A percentile compares a stretch with the other conserved stretches of the same genome.
Evolutionary conservation across 2,797 vertebrate genomes (phyloP).

Genomic region (Anisognathus igniventris): DNA sequence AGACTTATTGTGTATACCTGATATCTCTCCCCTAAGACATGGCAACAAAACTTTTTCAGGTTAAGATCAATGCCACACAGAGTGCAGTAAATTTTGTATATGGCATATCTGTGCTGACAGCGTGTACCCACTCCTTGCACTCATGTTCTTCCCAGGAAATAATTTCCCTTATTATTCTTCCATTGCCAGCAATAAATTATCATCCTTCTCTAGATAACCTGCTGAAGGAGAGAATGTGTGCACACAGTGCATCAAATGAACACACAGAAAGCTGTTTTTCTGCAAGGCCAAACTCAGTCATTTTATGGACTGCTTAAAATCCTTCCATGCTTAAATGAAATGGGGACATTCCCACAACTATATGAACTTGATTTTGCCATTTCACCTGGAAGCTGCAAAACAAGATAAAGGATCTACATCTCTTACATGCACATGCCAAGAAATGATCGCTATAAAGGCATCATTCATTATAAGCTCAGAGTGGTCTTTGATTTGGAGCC

Average conservation of each 20-base stretch:
- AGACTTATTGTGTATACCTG: conserved; percentile 41
- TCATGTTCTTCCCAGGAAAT: conserved; percentile 10
- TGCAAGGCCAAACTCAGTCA: not conserved
- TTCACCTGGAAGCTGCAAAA: conserved; percentile 8
- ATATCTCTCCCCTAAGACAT: not conserved
- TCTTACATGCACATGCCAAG: not conserved
- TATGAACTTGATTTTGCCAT: not conserved
- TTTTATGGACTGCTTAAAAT: conserved; percentile 11
- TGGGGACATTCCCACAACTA: not conserved
- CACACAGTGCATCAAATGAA: not conserved
- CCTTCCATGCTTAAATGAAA: not conserved
- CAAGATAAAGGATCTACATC: not conserved
- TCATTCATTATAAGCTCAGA: not conserved
- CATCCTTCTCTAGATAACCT: not conserved
- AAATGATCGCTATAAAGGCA: not conserved
- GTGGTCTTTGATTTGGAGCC: not conserved
- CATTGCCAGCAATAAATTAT: conserved; percentile 5
- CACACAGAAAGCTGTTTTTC: not conserved
- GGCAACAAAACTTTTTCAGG: conserved; percentile 29
- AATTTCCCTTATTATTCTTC: conserved; percentile 42
- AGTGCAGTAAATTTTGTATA: not conserved
- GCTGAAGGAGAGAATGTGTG: not conserved
- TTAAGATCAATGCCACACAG: conserved; percentile 2
- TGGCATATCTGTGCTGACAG: conserved; percentile 25
- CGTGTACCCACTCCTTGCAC: not conserved